These are phyloP conservation scores for Anas bahamensis DNA, from an alignment of 2,797 vertebrate genomes.

Conservation along the genomic window DNA sequence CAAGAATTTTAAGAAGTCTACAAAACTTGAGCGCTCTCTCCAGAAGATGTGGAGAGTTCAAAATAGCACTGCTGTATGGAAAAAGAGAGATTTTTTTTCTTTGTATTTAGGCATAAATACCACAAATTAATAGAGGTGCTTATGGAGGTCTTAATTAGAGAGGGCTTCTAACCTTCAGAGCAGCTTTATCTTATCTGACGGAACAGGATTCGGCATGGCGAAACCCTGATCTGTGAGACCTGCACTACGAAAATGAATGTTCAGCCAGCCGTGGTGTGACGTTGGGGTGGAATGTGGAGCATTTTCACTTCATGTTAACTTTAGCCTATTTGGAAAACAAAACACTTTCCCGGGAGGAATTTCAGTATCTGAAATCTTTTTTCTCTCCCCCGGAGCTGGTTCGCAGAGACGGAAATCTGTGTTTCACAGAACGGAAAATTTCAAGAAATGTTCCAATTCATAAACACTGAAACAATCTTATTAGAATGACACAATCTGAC, in stretches of 20 bases:
- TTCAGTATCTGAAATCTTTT: not conserved
- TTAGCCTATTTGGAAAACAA: not conserved
- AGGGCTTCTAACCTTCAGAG: not conserved
- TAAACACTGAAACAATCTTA: constrained; percentile 36
- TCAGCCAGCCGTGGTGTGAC: not conserved
- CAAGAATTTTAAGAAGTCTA: not conserved
- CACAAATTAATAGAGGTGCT: not conserved
- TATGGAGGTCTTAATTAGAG: not conserved
- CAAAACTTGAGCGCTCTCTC: not conserved
- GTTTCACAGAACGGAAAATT: constrained; percentile 23
- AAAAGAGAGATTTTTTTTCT: not conserved
- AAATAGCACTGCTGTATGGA: not conserved
- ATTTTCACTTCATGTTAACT: not conserved
- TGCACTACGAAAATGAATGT: not conserved
- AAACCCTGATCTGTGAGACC: not conserved
- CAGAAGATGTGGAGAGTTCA: not conserved
- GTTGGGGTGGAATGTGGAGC: not conserved
- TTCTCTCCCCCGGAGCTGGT: not conserved
- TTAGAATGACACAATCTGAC: not conserved
- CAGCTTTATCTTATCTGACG: accelerated
- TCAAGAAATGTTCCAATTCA: constrained; percentile 18
- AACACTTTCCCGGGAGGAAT: not conserved
- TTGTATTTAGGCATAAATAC: not conserved
- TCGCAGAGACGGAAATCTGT: not conserved
- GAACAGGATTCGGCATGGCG: accelerated